A percentile compares a stretch with the other conserved stretches of the same genome.
phyloP scores from a whole-genome alignment of 2,113 vertebrate genomes.

The Cichladusa arquata region DNA sequence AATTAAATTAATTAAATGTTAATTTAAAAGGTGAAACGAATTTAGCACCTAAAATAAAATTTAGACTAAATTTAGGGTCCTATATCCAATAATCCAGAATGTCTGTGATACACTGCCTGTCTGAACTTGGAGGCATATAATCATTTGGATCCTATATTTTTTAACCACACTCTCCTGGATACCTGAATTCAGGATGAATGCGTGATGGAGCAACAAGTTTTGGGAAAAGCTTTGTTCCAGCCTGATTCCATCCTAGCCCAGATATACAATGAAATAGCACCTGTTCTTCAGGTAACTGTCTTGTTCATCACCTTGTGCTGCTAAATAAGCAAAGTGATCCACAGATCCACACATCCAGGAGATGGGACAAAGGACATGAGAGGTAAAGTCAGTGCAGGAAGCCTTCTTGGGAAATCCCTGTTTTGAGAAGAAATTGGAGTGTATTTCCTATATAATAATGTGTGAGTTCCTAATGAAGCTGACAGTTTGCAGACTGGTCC shows the following conservation, averaged over 20 bases:
- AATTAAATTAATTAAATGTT: background rate
- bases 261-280: background rate
- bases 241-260: background rate
- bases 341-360: background rate
- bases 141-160: background rate
- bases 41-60: background rate
- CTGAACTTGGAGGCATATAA: background rate
- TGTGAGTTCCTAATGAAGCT: background rate
- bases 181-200: background rate
- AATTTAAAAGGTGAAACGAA: background rate
- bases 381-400: background rate
- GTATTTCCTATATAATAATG: background rate
- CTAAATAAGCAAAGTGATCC: background rate
- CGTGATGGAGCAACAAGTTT: background rate
- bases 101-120: background rate
- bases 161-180: background rate
- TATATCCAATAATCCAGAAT: background rate
- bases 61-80: background rate
- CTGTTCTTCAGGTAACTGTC: background rate
- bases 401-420: background rate
- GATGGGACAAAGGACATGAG: background rate
- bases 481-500: background rate
- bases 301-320: accelerated
- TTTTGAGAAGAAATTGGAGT: background rate
- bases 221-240: background rate